Base-by-base conservation (phyloP, 2,888 invertebrate species). In the Pristionchus fissidentatus region DNA sequence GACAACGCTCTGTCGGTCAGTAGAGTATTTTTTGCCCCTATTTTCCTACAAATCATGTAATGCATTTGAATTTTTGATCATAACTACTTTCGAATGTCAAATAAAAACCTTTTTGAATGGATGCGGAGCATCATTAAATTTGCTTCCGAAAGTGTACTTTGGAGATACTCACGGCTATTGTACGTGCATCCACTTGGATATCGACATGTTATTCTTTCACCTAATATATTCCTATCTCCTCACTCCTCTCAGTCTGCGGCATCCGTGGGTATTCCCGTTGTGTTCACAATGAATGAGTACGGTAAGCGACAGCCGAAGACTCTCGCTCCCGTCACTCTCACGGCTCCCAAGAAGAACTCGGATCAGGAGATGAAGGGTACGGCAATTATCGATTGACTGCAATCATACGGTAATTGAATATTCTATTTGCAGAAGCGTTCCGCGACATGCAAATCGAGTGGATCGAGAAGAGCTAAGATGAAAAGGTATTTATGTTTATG, bases 381-480 rank as follows among this genome's bases (percentile, higher is more conserved):
- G 83, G 62, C 41, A 29, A 22, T n/a, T 10, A 22, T 41, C n/a
- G n/a, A n/a, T 5, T 73, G 38, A 41, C 10, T 15, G 41, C 4
- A 41, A 4, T 5, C 10, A 8, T 73, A 38, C 26, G 41, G 73
- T 73, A n/a, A n/a, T n/a, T n/a, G n/a, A n/a, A n/a, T n/a, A 19
- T 73, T 55, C 38, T 15, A 15, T 79, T 55, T n/a, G n/a, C 83
- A 87, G 97, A 98, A 90, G 96, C 96, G 13, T 91, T 96, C 82
- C 95, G 96, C 90, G 98, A 98, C 92, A 94, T 97, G 90, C 95
- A 95, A 92, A 95, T 96, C 86, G 94, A 94, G 83, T 96, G 97
- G 96, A 94, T 98, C 84, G 93, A 95, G 22, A 97, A 97, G 96
- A 62, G 62, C 32, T 41, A 62, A 46, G 80, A 81, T 2, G 80